These are phyloP conservation scores for Uloborus diversus DNA, from an alignment of 1,140 invertebrate genomes.

Conservation along the genomic window DNA sequence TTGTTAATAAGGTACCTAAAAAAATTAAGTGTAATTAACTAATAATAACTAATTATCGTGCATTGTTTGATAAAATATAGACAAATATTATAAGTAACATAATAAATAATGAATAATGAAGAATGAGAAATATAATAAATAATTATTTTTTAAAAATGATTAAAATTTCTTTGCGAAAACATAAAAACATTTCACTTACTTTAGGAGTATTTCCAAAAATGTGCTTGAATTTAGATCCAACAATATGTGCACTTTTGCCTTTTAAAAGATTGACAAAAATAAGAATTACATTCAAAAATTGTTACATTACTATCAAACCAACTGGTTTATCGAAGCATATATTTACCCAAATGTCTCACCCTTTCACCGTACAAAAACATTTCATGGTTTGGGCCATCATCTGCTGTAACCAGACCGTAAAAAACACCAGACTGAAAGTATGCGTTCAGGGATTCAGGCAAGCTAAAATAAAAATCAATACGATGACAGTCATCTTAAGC, in stretches of 20 bases:
- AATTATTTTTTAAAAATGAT: not conserved
- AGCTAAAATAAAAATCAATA: not conserved
- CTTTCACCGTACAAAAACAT: slow-evolving; percentile 24
- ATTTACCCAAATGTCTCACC: slow-evolving; percentile 8
- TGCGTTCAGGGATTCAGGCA: not conserved
- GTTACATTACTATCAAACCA: not conserved
- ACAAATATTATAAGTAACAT: not conserved
- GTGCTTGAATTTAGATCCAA: not conserved
- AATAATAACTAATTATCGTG: too few relatives aligned
- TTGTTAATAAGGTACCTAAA: too few relatives aligned
- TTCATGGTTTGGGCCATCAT: not conserved
- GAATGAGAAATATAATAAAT: not conserved
- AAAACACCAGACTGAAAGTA: slow-evolving; percentile 10
- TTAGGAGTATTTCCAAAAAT: not conserved
- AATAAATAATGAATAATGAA: not conserved
- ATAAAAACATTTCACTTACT: not conserved
- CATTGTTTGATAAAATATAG: not conserved
- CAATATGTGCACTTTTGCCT: not conserved
- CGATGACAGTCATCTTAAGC: not conserved
- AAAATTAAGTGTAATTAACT: too few relatives aligned
- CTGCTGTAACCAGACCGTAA: not conserved
- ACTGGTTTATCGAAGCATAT: too few relatives aligned
- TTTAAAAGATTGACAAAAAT: not conserved
- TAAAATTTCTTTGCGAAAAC: not conserved
- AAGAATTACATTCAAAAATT: not conserved